Evolutionary conservation across 2,797 vertebrate species (phyloP).

Genomic region (Triplophysa yarkandensis): DNA sequence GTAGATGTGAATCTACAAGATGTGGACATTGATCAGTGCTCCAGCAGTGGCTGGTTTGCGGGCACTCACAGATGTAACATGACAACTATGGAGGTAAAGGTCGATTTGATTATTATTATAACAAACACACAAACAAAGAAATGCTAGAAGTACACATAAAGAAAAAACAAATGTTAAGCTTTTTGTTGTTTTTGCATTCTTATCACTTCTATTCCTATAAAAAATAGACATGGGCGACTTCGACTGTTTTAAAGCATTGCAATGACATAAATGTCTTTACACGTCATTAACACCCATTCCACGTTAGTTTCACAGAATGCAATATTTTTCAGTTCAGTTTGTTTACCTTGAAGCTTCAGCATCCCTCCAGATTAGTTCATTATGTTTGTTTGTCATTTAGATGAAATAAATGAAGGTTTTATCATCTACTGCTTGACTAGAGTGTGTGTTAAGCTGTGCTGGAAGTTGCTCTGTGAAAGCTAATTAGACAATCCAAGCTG

Average conservation of each 20-base stretch:
- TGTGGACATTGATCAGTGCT: constrained; percentile 97
- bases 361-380: constrained; percentile 37
- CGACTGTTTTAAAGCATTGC: background rate
- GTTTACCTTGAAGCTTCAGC: background rate
- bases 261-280: background rate
- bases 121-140: too few relatives aligned
- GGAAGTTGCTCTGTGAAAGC: constrained; percentile 13
- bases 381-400: constrained; percentile 41
- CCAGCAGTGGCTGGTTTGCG: constrained; percentile 93
- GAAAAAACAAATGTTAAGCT: too few relatives aligned
- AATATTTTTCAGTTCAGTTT: constrained; percentile 1
- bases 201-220: background rate
- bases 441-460: constrained; percentile 5
- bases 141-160: too few relatives aligned
- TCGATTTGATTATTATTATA: background rate
- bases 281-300: constrained; percentile 1
- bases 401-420: constrained; percentile 32
- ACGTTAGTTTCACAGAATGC: background rate
- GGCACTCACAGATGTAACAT: constrained; percentile 95
- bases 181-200: background rate
- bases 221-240: background rate
- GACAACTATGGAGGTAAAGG: constrained; percentile 91
- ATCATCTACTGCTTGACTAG: constrained; percentile 18
- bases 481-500: constrained; percentile 44
- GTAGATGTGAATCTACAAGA: constrained; percentile 96